Percentiles rank a stretch among this genome's conserved stretches.
These are phyloP conservation scores for Hippotragus niger DNA, from an alignment of 2,113 vertebrate genomes.

Conservation along the genomic window DNA sequence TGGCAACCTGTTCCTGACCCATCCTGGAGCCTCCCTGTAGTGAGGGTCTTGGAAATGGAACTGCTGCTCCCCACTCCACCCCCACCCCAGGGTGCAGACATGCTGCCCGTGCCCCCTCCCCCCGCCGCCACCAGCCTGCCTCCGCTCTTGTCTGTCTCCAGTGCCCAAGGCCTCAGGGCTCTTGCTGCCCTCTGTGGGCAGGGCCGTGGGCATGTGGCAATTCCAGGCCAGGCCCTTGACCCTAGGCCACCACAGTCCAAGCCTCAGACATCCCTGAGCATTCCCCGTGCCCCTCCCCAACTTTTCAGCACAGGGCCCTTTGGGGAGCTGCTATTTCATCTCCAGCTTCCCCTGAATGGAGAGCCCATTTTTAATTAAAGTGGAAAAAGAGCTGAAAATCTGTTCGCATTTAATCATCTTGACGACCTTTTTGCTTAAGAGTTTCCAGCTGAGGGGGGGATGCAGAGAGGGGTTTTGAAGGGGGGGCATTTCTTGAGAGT, in stretches of 20 bases:
- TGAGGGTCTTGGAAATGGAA: background rate
- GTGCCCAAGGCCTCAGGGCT: background rate
- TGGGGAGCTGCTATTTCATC: background rate
- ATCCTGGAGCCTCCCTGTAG: background rate
- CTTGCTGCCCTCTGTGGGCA: background rate
- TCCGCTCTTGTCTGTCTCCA: background rate
- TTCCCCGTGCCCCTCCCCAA: background rate
- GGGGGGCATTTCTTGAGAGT: conserved; percentile 25
- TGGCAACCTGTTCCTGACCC: background rate
- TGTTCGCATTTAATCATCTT: conserved; percentile 77
- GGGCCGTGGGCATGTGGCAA: background rate
- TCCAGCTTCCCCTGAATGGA: conserved; percentile 55
- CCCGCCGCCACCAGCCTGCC: background rate
- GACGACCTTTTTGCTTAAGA: conserved; percentile 78
- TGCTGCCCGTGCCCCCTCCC: background rate
- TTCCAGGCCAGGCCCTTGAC: background rate
- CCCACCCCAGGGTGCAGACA: background rate
- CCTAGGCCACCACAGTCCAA: background rate
- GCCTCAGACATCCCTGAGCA: background rate
- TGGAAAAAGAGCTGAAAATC: conserved; percentile 75
- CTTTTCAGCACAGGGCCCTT: conserved; percentile 17
- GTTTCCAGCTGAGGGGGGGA: conserved; percentile 67
- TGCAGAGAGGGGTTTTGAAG: background rate
- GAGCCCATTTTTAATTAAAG: conserved; percentile 76
- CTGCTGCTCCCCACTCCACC: background rate